Conservation (phyloP, 2,888 invertebrate genomes). For the Strigamia crassipes region DNA sequence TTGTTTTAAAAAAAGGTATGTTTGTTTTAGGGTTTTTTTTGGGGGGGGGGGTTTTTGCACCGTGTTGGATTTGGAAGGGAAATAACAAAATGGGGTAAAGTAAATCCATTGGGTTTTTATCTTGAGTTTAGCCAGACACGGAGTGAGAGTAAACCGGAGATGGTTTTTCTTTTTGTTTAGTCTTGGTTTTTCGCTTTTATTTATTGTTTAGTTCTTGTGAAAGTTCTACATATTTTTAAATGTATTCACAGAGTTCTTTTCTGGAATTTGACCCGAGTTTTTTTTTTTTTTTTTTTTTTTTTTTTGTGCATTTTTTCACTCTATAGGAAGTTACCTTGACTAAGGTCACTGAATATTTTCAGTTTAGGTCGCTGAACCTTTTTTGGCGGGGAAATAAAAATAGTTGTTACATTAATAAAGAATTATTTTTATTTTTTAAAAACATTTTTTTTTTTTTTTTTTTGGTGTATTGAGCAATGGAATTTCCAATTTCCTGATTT, state of each 20-base stretch:
- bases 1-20: no score
- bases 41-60: no score
- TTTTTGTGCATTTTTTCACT: neutral
- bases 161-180: no score
- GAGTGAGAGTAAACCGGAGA: no score
- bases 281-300: neutral
- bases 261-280: constrained; percentile 36
- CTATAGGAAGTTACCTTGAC: constrained; percentile 40
- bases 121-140: no score
- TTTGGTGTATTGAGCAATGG: neutral
- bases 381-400: neutral
- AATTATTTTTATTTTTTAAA: neutral
- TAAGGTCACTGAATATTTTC: constrained; percentile 42
- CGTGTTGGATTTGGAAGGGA: no score
- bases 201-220: no score
- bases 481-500: neutral
- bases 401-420: neutral
- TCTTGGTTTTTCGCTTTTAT: no score
- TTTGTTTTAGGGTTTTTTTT: no score
- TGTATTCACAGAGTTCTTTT: neutral
- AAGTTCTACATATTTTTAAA: neutral
- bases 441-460: neutral
- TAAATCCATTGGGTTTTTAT: no score
- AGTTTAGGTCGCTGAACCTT: constrained; percentile 36
- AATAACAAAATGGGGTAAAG: no score